A percentile compares a stretch with the other conserved stretches of the same genome.
Conservation (phyloP, 2,888 invertebrate genomes). For the Altica lythri region DNA sequence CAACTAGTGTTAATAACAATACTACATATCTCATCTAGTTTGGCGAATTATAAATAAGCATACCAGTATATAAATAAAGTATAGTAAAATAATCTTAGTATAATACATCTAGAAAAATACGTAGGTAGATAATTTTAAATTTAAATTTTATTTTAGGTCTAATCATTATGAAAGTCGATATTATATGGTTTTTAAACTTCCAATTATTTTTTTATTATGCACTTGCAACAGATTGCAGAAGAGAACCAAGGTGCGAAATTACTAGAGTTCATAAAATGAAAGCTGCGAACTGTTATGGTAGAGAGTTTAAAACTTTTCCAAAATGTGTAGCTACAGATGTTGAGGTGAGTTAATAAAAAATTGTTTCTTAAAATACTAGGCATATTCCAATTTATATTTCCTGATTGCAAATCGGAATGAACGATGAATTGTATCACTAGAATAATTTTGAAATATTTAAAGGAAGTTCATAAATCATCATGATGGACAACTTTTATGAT, state of each 20-base stretch:
- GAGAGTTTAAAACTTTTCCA: constrained; percentile 48
- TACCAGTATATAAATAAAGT: no score
- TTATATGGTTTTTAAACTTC: constrained; percentile 15
- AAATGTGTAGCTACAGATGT: constrained; percentile 49
- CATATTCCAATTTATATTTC: not conserved
- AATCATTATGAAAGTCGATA: constrained; percentile 19
- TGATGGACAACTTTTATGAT: not conserved
- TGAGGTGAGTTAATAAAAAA: constrained; percentile 46
- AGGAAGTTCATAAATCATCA: not conserved
- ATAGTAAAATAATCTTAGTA: no score
- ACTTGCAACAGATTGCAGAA: constrained; percentile 31
- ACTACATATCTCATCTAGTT: no score
- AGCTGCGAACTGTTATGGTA: constrained; percentile 51
- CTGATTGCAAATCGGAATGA: not conserved
- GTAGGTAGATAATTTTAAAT: no score
- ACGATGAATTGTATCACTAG: not conserved
- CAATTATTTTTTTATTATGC: constrained; percentile 5
- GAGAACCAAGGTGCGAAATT: constrained; percentile 43
- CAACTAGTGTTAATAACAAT: no score
- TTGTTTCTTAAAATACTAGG: not conserved
- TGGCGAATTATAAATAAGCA: no score
- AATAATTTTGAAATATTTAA: not conserved
- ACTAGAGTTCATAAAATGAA: constrained; percentile 46
- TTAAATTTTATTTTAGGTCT: constrained; percentile 13
- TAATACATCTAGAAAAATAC: no score